phyloP scores from a whole-genome alignment of 2,113 vertebrate species.

The Urocitellus parryii region DNA sequence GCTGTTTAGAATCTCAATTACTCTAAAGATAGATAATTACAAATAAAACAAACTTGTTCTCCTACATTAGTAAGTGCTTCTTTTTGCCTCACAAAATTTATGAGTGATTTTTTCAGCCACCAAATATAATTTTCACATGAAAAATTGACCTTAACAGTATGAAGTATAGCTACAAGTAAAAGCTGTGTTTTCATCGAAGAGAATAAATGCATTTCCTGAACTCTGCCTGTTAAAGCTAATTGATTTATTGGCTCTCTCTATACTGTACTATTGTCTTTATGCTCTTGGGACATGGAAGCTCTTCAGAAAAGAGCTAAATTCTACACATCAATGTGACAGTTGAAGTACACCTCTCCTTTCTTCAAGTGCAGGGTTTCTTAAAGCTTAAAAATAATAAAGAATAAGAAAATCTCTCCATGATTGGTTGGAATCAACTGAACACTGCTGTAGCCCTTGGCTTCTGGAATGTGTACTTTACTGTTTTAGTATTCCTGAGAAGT shows the following conservation, averaged over 20 bases:
- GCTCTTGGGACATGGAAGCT: slow-evolving; percentile 91
- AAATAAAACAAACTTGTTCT: slow-evolving; percentile 90
- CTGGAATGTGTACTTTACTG: slow-evolving; percentile 83
- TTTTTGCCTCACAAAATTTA: slow-evolving; percentile 85
- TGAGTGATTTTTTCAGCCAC: slow-evolving; percentile 87
- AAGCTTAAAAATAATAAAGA: slow-evolving; percentile 62
- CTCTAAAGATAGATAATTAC: slow-evolving; percentile 89
- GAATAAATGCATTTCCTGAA: slow-evolving; percentile 92
- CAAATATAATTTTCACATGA: slow-evolving; percentile 89
- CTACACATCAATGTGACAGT: slow-evolving; percentile 90
- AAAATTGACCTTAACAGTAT: slow-evolving; percentile 88
- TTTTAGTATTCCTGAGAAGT: slow-evolving; percentile 69
- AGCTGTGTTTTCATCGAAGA: slow-evolving; percentile 88
- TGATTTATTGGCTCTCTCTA: slow-evolving; percentile 96
- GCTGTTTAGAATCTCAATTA: slow-evolving; percentile 90
- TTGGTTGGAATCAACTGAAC: slow-evolving; percentile 82
- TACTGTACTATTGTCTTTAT: slow-evolving; percentile 92
- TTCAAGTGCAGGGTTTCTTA: slow-evolving; percentile 75
- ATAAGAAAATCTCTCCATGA: slow-evolving; percentile 57
- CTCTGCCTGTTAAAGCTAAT: slow-evolving; percentile 91
- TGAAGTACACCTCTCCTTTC: slow-evolving; percentile 88
- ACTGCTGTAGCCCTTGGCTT: slow-evolving; percentile 85
- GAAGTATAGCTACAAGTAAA: slow-evolving; percentile 88
- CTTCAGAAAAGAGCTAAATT: slow-evolving; percentile 91
- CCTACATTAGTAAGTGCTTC: slow-evolving; percentile 79